A percentile compares a stretch with the other conserved stretches of the same genome.
phyloP scores from a whole-genome alignment of 2,113 vertebrate species.

The Propithecus coquereli region DNA sequence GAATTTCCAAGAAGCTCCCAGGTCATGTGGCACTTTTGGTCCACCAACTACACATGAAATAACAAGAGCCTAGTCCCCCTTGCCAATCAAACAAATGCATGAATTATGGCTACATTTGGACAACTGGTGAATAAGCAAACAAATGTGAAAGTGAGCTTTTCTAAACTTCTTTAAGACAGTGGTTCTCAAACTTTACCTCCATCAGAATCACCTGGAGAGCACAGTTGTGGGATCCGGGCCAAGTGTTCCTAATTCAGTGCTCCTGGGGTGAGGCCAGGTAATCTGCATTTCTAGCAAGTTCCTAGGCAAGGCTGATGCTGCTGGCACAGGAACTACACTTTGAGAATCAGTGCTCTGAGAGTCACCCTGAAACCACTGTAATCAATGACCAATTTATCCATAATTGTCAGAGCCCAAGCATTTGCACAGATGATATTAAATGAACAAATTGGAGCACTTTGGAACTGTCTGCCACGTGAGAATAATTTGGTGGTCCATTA shows the following conservation, averaged over 20 bases:
- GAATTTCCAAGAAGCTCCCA: background rate
- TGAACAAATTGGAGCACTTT: background rate
- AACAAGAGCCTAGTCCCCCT: background rate
- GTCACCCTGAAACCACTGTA: background rate
- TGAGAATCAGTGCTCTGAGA: background rate
- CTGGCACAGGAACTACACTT: background rate
- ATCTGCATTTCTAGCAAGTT: background rate
- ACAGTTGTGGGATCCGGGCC: background rate
- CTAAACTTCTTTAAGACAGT: background rate
- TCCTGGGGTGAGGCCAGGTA: background rate
- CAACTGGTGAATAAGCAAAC: background rate
- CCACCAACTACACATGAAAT: background rate
- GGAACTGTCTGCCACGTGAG: background rate
- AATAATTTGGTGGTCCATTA: background rate
- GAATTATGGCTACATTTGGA: background rate
- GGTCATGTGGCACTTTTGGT: background rate
- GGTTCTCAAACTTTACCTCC: background rate
- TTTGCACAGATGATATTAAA: background rate
- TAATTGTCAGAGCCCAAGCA: background rate
- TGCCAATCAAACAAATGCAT: background rate
- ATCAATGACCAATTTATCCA: background rate
- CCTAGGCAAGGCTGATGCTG: background rate
- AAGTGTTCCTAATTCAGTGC: background rate
- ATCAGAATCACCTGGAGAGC: background rate
- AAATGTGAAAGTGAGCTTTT: background rate